phyloP scores from a whole-genome alignment of 2,113 vertebrate genomes.

The Charina bottae region DNA sequence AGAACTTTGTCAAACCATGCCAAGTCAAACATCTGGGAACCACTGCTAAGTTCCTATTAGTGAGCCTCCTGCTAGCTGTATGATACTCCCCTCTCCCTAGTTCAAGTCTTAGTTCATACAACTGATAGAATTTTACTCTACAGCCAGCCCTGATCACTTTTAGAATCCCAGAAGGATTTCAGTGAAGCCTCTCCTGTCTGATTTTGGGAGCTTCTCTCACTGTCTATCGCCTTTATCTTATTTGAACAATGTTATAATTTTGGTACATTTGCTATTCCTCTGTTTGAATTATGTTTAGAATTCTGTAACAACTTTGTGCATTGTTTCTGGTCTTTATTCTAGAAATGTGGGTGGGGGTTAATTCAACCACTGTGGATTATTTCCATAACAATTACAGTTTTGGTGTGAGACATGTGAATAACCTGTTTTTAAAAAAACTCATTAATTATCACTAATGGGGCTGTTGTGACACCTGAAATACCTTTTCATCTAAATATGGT shows the following conservation, averaged over 20 bases:
- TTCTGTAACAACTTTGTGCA: neutral
- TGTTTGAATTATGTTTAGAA: constrained; percentile 1
- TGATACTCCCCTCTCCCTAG: neutral
- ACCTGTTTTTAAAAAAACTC: neutral
- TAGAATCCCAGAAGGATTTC: neutral
- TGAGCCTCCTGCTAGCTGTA: neutral
- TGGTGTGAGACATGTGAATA: neutral
- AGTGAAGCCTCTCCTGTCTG: neutral
- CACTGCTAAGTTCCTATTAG: neutral
- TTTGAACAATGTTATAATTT: too few relatives aligned
- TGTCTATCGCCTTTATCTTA: neutral
- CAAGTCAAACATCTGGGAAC: neutral
- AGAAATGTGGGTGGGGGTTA: neutral
- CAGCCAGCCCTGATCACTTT: neutral
- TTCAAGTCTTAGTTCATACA: neutral
- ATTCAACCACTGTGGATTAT: neutral
- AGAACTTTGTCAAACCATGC: neutral
- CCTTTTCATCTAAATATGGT: neutral
- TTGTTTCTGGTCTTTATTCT: neutral
- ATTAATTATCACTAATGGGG: neutral
- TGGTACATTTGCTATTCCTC: too few relatives aligned
- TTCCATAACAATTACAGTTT: neutral
- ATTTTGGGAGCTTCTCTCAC: neutral
- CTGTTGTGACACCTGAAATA: neutral
- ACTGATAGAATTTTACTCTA: neutral